Base-by-base conservation (phyloP, 92 coral and sea anemone genomes). In the Meandrina meandrites region DNA sequence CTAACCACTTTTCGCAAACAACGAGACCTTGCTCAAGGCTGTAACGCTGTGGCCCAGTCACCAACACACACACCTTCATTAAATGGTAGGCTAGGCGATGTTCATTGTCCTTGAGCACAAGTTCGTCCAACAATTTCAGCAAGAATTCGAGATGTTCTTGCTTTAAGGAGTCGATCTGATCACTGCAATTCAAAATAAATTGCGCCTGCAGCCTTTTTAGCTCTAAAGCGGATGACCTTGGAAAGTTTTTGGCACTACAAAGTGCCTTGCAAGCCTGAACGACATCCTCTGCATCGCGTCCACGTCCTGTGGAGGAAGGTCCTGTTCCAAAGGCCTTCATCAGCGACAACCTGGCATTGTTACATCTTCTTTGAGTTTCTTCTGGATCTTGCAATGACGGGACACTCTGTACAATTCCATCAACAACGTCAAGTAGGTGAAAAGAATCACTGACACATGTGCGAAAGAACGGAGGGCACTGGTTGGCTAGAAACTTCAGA, bases 361-460 rank as follows among this genome's bases (percentile, higher is more conserved):
- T 90, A 0, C 95, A 90, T 17, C 35, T 89, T 36, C 75, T 79
- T 27, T 86, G 95, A 0, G 92, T 92, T 58, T 92, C 93, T 34
- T 94, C 95, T 24, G 98, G 97, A 58, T 95, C 95, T 18, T 85
- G 62, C 77, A 94, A 50, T 48, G 27, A 64, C 34, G 90, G 40
- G 12, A 85, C 94, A 77, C 93, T 74, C 69, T 81, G 91, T 13
- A 94, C 91, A 30, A 95, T 95, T 14, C 51, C 28, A 31, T 95
- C 97, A 18, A 92, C 97, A 16, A 90, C 53, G 80, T 95, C 94
- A 64, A 95, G 90, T 0, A 95, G 97, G 24, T 69, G 68, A 76
- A 95, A 95, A 0, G 95, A 92, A 71, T 95, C 94, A n/a, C 95
- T 89, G 27, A 95, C 81, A 18, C 97, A 94, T 0, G 92, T 84